Evolutionary conservation across 2,113 vertebrate species (phyloP).

Genomic region (Camelus bactrianus): DNA sequence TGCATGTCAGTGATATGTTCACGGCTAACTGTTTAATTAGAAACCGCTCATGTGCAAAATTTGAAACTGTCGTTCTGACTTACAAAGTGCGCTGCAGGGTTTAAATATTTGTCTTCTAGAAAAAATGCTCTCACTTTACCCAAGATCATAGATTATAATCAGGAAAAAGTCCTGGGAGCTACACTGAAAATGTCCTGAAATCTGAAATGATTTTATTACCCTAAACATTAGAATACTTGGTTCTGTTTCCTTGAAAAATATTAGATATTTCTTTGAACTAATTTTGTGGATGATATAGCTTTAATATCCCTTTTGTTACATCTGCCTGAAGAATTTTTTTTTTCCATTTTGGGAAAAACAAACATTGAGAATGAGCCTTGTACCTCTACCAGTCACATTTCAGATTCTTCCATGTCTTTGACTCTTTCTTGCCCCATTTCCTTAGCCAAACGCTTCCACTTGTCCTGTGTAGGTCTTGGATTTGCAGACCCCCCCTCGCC

Average conservation of each 20-base stretch:
- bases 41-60: neutral
- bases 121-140: neutral
- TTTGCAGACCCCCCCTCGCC: neutral
- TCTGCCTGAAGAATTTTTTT: neutral
- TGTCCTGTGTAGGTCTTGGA: neutral
- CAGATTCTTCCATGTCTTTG: neutral
- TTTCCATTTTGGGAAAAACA: neutral
- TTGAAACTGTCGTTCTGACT: neutral
- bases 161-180: neutral
- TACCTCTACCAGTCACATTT: too few species aligned
- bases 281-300: neutral
- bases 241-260: neutral
- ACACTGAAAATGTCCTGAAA: conserved; percentile 24
- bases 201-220: conserved; percentile 10
- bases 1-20: neutral
- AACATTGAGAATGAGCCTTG: neutral
- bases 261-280: neutral
- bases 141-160: neutral
- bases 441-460: accelerated
- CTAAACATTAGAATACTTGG: neutral
- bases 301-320: neutral
- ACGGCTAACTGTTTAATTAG: neutral
- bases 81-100: neutral
- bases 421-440: neutral
- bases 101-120: neutral